These are phyloP conservation scores for Sylvilagus floridanus DNA, from an alignment of 2,797 vertebrate genomes.

Conservation along the genomic window DNA sequence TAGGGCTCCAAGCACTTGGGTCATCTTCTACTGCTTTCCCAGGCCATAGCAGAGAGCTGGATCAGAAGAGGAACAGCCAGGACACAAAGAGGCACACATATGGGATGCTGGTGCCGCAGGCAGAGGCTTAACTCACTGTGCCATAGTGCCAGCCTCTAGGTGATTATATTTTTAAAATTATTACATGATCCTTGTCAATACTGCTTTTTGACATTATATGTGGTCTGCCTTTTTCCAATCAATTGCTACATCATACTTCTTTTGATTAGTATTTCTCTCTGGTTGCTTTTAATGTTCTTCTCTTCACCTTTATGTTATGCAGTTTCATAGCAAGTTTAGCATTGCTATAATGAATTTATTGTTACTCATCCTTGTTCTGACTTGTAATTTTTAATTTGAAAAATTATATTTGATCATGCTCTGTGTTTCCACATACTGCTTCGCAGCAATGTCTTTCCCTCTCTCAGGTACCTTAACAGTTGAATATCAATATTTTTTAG, in stretches of 20 bases:
- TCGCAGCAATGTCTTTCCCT: background rate
- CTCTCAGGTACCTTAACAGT: background rate
- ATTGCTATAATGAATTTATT: background rate
- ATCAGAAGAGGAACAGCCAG: too few relatives aligned
- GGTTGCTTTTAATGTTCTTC: background rate
- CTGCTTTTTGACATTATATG: background rate
- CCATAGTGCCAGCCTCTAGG: too few relatives aligned
- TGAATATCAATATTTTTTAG: background rate
- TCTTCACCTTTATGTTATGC: background rate
- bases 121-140: too few relatives aligned
- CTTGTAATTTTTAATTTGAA: background rate
- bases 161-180: background rate
- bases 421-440: background rate
- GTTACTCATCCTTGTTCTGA: too few relatives aligned
- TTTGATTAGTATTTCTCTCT: background rate
- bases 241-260: background rate
- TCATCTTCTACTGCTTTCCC: too few relatives aligned
- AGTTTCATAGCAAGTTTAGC: background rate
- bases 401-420: background rate
- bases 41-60: too few relatives aligned
- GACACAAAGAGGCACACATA: too few relatives aligned
- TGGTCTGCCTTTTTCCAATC: background rate
- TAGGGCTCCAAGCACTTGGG: too few relatives aligned
- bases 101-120: too few relatives aligned
- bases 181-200: background rate